Conservation (phyloP, 2,888 invertebrate genomes). For the Ochropacha duplaris region DNA sequence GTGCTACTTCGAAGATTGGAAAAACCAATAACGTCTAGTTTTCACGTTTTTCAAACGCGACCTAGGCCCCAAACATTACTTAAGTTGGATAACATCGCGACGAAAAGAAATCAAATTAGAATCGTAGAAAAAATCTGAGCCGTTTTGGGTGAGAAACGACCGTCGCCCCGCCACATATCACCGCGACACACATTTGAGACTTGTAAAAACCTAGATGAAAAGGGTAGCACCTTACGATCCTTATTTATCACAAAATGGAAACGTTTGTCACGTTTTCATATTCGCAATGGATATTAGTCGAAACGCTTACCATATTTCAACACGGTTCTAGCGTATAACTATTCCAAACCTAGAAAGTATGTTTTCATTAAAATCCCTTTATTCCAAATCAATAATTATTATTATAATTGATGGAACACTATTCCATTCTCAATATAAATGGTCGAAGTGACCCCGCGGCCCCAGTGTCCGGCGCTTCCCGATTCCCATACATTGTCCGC, state of each 20-base stretch:
- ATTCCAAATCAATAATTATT: constrained; percentile 7
- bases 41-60: not conserved
- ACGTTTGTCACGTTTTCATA: not conserved
- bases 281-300: not conserved
- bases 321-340: not conserved
- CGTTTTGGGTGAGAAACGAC: not conserved
- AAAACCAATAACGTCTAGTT: not conserved
- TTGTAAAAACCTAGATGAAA: not conserved
- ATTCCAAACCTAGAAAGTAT: not conserved
- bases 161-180: not conserved
- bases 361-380: not conserved
- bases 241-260: not conserved
- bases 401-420: constrained; percentile 31
- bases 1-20: not conserved
- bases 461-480: constrained; percentile 59
- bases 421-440: constrained; percentile 61
- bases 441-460: constrained; percentile 46
- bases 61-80: not conserved
- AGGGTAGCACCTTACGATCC: not conserved
- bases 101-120: constrained; percentile 4
- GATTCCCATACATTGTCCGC: constrained; percentile 74
- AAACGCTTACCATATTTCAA: not conserved
- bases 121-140: not conserved
- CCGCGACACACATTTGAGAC: constrained; percentile 1
- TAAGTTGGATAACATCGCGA: not conserved